Base-by-base conservation (phyloP, 2,113 vertebrate genomes). In the Dipodomys stephensi region DNA sequence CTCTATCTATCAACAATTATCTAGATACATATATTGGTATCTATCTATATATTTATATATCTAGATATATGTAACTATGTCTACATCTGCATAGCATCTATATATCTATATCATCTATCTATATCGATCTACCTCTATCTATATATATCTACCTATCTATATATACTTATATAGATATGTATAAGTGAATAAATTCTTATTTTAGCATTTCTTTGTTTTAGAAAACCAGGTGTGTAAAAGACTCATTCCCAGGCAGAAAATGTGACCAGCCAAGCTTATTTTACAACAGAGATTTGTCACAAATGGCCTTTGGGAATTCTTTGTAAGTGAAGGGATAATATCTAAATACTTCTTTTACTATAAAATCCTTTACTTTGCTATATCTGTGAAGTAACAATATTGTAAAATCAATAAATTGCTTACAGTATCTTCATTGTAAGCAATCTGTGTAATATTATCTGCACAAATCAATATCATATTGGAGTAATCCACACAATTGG, bases 351-450 rank as follows among this genome's bases (percentile, higher is more conserved):
- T 93, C n/a, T 53, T 83, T 95, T 93, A 96, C 84, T 60, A 62
- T 22, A 85, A 86, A 90, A 83, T 90, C 84, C 90, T 84, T 93
- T 95, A 74, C 87, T 95, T 97, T 95, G 68, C 87, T 79, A 83
- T 78, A 83, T 78, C 91, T 95, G 85, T 78, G 96, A 96, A 96
- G 83, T 94, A 96, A 82, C 46, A 90, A 93, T 94, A 96, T 62
- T 96, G 6, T 94, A 95, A 97, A 95, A 96, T 87, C 92, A 44
- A 28, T 81, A 96, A 57, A 84, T 87, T 96, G 82, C 1, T 69
- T 80, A 86, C 62, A 96, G 89, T 82, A 92, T 69, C 77, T 25
- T 86, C 3, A 1, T 68, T 94, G 79, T 71, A 39, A 39, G 39
- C 39, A 39, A 39, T 39, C 39, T 39, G 39, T 39, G 39, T 39